A percentile compares a stretch with the other conserved stretches of the same genome.
These are phyloP conservation scores for Palloptera scutellata DNA, from an alignment of 2,888 invertebrate genomes.

Conservation along the genomic window DNA sequence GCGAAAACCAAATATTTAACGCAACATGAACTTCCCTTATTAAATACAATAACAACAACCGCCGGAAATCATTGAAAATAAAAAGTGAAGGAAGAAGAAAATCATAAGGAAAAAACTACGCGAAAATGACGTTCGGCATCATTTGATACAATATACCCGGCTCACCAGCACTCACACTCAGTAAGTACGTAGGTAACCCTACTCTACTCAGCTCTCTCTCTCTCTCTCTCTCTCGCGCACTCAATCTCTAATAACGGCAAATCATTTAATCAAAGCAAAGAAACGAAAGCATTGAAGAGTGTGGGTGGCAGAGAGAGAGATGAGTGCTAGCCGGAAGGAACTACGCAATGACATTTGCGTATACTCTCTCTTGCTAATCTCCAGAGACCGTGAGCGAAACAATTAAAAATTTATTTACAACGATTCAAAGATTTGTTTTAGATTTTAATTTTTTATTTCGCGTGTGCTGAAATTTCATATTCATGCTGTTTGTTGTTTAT, in stretches of 20 bases:
- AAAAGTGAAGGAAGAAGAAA: constrained; percentile 6
- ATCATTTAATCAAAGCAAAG: neutral
- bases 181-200: too few species aligned
- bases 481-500: neutral
- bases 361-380: too few species aligned
- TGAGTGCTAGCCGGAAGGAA: neutral
- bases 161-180: neutral
- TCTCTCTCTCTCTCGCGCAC: too few species aligned
- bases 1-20: constrained; percentile 22
- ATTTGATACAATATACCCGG: constrained; percentile 16
- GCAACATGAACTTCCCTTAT: constrained; percentile 21
- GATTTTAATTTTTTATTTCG: constrained; percentile 6
- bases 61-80: constrained; percentile 7
- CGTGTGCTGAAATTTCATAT: neutral
- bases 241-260: neutral
- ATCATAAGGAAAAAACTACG: constrained; percentile 27
- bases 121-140: constrained; percentile 26
- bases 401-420: neutral
- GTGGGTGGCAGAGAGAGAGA: constrained; percentile 1
- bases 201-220: neutral
- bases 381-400: neutral
- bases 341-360: neutral
- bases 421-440: neutral
- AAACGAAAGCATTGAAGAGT: neutral
- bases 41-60: constrained; percentile 21